These are phyloP conservation scores for Coregonus ussuriensis DNA, from an alignment of 2,797 vertebrate species.

Conservation along the genomic window DNA sequence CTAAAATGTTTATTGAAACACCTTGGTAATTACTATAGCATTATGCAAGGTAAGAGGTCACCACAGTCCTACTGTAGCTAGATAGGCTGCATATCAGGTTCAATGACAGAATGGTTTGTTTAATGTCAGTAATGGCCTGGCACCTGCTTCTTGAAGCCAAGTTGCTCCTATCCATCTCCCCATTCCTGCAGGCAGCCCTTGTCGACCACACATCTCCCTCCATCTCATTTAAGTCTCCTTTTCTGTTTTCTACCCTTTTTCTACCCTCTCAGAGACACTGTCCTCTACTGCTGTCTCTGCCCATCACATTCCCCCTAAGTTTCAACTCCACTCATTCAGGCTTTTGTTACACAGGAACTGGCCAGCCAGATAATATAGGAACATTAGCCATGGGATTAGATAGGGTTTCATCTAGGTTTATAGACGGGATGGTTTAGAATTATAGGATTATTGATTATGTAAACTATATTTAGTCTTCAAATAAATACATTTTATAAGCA, in stretches of 20 bases:
- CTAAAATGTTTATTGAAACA: too few relatives aligned
- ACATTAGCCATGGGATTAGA: too few relatives aligned
- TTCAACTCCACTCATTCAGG: slow-evolving; percentile 21
- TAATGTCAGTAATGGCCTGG: slow-evolving; percentile 44
- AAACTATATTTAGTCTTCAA: too few relatives aligned
- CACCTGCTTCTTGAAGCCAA: slow-evolving; percentile 48
- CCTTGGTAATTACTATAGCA: slow-evolving; percentile 1
- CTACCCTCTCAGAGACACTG: slow-evolving; percentile 47
- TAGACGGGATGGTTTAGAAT: too few relatives aligned
- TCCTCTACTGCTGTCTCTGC: slow-evolving; percentile 5
- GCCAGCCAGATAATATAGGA: too few relatives aligned
- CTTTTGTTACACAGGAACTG: neutral
- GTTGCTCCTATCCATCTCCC: slow-evolving; percentile 28
- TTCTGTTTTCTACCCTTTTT: slow-evolving; percentile 24
- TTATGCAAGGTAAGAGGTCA: slow-evolving; percentile 28
- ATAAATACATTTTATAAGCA: too few relatives aligned
- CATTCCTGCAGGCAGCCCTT: slow-evolving; percentile 68
- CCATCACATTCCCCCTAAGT: neutral
- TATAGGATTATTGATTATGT: too few relatives aligned
- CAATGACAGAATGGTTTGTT: neutral
- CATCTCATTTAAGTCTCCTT: slow-evolving; percentile 29
- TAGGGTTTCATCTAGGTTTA: too few relatives aligned
- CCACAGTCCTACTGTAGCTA: slow-evolving; percentile 7
- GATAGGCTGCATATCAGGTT: slow-evolving; percentile 6
- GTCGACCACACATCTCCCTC: slow-evolving; percentile 67